A percentile compares a stretch with the other conserved stretches of the same genome.
phyloP scores from a whole-genome alignment of 2,113 vertebrate species.

The Corythornis madagascariensis region DNA sequence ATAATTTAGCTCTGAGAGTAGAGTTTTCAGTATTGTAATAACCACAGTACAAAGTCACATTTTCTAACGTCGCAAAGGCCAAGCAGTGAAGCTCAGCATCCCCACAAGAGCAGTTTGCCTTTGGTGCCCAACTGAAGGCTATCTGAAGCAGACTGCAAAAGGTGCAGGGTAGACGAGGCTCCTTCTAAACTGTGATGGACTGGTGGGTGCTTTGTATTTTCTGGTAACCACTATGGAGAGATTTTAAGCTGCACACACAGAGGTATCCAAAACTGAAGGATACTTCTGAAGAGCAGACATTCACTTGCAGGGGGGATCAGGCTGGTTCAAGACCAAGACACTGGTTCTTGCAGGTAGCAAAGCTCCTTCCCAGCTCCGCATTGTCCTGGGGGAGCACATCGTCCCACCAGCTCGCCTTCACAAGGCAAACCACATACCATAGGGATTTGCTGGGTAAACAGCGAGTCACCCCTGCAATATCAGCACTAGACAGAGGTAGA shows the following conservation, averaged over 20 bases:
- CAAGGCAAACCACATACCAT: background rate
- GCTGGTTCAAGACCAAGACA: background rate
- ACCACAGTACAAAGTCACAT: background rate
- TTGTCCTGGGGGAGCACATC: rapidly evolving
- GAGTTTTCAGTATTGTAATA: background rate
- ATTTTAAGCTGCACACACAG: background rate
- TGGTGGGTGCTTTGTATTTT: background rate
- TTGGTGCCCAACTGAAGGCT: background rate
- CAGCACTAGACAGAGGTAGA: background rate
- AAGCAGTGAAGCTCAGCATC: background rate
- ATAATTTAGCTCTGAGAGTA: background rate
- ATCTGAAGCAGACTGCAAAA: background rate
- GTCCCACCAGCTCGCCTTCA: background rate
- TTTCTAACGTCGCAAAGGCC: background rate
- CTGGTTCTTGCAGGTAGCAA: background rate
- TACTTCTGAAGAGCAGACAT: background rate
- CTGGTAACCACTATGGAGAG: background rate
- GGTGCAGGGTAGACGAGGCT: background rate
- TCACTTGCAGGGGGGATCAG: background rate
- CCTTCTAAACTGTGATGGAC: background rate
- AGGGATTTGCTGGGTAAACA: background rate
- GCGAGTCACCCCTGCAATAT: background rate
- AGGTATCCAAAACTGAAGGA: background rate
- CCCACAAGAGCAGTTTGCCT: background rate
- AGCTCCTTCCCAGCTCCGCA: rapidly evolving